Evolutionary conservation across 2,113 vertebrate genomes (phyloP), one percentile per base, ranked within the genome.

Genomic region (Nycticryphes semicollaris): DNA sequence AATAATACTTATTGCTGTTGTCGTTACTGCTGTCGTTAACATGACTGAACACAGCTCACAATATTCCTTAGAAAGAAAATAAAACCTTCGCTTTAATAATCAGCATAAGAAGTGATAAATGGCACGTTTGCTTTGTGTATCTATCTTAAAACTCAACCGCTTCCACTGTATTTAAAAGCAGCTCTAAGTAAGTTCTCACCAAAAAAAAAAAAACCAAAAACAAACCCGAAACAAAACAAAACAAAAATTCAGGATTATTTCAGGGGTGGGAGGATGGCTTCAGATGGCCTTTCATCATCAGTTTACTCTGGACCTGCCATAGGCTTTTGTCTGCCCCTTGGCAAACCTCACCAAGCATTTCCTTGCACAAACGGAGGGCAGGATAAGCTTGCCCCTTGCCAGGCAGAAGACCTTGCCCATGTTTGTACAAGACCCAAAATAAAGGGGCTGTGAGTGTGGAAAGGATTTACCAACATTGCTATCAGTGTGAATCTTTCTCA

Each of bases 71-170:
- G 18, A 57, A 67, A 72, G 41, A 66, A 93, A 88, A 72, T 28
- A 87, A 92, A 93, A 78, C 28, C 33, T 84, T 84, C 48, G 21
- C 22, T 87, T 84, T 87, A 68, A 59, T 39, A 60, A 68, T 28
- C 83, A 75, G 56, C 39, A 3, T 27, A 50, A 88, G 35, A 70
- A 84, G 45, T 19, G 17, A 62, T 21, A 79, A 86, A 35, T 2
- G 5, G 13, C 31, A 62, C 1, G 1, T 72, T 84, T 62, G 3
- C 43, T 74, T 47, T 43, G 25, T 35, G 31, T 7, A 50, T 10
- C 35, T 66, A 12, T 7, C 53, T 84, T 59, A 86, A 70, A 83
- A 60, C 10, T 78, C 53, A 63, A 39, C 43, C 45, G 27, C 33
- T 92, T 70, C 47, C 39, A 81, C 7, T 0, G 0, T 0, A 1